These are phyloP conservation scores for Styela plicata DNA, from an alignment of 23 tunicate species.

Conservation along the genomic window DNA sequence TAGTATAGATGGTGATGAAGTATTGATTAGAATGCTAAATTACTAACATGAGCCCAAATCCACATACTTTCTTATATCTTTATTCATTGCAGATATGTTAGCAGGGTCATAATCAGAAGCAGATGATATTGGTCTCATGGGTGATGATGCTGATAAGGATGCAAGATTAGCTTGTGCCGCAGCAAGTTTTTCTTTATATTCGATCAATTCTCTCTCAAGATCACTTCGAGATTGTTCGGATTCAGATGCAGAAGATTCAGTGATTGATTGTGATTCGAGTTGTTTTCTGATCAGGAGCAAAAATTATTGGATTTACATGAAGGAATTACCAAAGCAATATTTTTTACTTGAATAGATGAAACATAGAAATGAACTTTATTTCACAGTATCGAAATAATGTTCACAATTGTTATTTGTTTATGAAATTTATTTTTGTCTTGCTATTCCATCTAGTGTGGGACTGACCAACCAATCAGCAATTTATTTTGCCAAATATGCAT, in stretches of 20 bases:
- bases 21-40: no score
- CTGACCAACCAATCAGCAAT: no score
- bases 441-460: no score
- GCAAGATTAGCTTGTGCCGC: constrained; percentile 34
- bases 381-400: no score
- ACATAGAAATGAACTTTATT: no score
- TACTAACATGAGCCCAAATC: no score
- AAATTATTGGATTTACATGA: neutral
- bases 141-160: constrained; percentile 42
- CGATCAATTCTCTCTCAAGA: constrained; percentile 47
- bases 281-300: constrained; percentile 24
- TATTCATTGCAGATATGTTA: constrained; percentile 68
- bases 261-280: constrained; percentile 36
- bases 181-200: constrained; percentile 23
- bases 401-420: no score
- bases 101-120: constrained; percentile 89
- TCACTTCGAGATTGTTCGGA: constrained; percentile 24
- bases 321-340: no score
- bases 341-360: no score
- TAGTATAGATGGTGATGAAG: no score
- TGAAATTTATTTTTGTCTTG: no score
- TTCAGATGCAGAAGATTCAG: constrained; percentile 28
- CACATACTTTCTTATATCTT: constrained; percentile 64
- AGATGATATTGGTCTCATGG: constrained; percentile 70
- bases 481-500: no score